Evolutionary conservation across 2,888 invertebrate genomes (phyloP).

Genomic region (Heteromurus nitidus): DNA sequence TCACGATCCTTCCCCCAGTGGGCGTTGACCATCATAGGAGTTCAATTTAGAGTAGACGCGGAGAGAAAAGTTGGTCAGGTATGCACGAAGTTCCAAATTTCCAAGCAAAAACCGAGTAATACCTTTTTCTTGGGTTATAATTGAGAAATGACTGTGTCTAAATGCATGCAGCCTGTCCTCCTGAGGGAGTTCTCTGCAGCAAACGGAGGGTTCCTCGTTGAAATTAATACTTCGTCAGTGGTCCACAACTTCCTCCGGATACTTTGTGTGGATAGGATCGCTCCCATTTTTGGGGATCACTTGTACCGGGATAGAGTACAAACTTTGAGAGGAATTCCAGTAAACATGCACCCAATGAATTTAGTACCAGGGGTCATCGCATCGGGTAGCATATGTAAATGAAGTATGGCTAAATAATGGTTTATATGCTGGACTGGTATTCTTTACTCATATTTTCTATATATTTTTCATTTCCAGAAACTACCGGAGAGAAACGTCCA

Average conservation of each 20-base stretch:
- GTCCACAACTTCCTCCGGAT: conserved; percentile 75
- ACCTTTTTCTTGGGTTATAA: too few relatives aligned
- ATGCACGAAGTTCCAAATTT: too few relatives aligned
- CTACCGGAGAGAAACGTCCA: conserved; percentile 62
- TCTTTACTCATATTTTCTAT: not conserved
- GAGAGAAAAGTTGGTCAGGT: conserved; percentile 41
- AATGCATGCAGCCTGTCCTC: conserved; percentile 62
- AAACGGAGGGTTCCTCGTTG: conserved; percentile 71
- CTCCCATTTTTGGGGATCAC: conserved; percentile 76
- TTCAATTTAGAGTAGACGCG: conserved; percentile 23
- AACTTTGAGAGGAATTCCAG: conserved; percentile 74
- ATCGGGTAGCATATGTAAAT: conserved; percentile 64
- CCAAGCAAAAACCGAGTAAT: too few relatives aligned
- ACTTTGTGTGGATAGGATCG: conserved; percentile 75
- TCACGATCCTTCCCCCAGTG: conserved; percentile 41
- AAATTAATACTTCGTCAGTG: conserved; percentile 74
- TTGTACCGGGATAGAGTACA: conserved; percentile 75
- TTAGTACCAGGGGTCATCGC: conserved; percentile 68
- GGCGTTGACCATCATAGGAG: conserved; percentile 12
- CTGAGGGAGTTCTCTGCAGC: conserved; percentile 40
- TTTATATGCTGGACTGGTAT: not conserved
- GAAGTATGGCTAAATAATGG: not conserved
- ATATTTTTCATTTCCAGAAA: conserved; percentile 44
- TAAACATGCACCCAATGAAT: conserved; percentile 75
- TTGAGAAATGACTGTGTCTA: not conserved